These are phyloP conservation scores for Spodoptera exigua DNA, from an alignment of 2,888 invertebrate genomes.

Conservation along the genomic window DNA sequence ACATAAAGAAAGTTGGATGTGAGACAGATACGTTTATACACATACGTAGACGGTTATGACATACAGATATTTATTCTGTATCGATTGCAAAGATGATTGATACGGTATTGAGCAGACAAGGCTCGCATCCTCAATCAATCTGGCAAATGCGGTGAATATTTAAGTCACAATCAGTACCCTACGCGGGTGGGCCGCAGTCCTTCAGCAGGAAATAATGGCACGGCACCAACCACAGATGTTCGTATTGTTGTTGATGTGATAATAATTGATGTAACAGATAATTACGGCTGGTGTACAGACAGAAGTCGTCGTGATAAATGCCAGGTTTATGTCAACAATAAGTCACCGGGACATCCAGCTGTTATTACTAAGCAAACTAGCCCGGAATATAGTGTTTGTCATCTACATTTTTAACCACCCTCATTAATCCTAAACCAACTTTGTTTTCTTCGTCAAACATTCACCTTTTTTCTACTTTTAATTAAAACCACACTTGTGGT, in stretches of 20 bases:
- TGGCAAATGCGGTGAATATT: slow-evolving; percentile 47
- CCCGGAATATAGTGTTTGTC: slow-evolving; percentile 40
- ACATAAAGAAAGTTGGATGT: no score
- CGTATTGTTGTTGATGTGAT: slow-evolving; percentile 8
- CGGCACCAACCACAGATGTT: slow-evolving; percentile 42
- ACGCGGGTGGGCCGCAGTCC: slow-evolving; percentile 18
- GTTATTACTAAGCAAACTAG: slow-evolving; percentile 32
- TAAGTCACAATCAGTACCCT: slow-evolving; percentile 36
- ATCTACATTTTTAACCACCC: slow-evolving; percentile 58
- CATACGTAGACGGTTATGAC: no score
- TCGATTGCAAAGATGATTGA: slow-evolving; percentile 3
- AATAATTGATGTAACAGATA: slow-evolving; percentile 3
- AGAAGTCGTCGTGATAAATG: slow-evolving; percentile 9
- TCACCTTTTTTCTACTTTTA: slow-evolving; percentile 59
- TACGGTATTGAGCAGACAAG: slow-evolving; percentile 13
- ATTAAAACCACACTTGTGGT: slow-evolving; percentile 63
- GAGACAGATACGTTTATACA: no score
- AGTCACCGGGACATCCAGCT: slow-evolving; percentile 21
- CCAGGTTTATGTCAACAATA: slow-evolving; percentile 38
- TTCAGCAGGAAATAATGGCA: slow-evolving; percentile 45
- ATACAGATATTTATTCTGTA: background rate
- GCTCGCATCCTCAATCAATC: slow-evolving; percentile 30
- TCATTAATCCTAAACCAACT: slow-evolving; percentile 70
- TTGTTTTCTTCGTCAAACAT: slow-evolving; percentile 63
- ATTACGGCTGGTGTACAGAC: background rate